phyloP scores from a whole-genome alignment of 35 echinoderm and acorn worm genomes.

The Acanthaster planci region DNA sequence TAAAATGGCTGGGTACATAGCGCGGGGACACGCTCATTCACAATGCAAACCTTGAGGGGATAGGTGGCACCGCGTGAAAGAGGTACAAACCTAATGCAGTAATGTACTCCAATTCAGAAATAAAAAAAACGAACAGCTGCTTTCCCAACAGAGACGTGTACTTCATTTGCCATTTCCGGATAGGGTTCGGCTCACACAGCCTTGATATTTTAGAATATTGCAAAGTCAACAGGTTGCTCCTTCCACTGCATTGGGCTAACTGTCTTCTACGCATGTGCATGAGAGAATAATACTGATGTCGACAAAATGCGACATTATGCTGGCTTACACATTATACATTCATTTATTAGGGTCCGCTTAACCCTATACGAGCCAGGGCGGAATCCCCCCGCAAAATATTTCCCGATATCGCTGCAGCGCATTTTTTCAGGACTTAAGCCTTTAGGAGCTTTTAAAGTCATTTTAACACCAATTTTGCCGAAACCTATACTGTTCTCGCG shows the following conservation, averaged over 20 bases:
- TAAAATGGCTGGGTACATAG: background rate
- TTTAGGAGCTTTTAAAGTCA: no score
- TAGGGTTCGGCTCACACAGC: background rate
- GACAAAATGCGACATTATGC: no score
- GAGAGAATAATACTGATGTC: no score
- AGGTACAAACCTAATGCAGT: background rate
- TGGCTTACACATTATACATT: no score
- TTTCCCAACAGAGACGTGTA: background rate
- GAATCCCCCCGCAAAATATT: no score
- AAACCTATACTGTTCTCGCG: no score
- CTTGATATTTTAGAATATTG: background rate
- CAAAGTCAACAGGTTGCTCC: background rate
- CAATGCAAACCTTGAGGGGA: background rate
- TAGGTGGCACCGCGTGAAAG: conserved; percentile 7
- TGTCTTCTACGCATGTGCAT: background rate
- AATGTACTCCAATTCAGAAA: background rate
- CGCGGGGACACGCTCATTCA: conserved; percentile 10
- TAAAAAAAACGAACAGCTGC: background rate
- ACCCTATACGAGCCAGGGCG: no score
- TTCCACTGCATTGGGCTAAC: background rate
- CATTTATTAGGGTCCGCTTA: no score
- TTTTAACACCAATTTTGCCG: no score
- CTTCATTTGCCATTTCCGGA: background rate
- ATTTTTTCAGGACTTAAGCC: no score
- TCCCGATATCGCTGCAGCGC: no score